These are phyloP conservation scores for Nebria brevicollis DNA, from an alignment of 2,888 invertebrate genomes.

Conservation along the genomic window DNA sequence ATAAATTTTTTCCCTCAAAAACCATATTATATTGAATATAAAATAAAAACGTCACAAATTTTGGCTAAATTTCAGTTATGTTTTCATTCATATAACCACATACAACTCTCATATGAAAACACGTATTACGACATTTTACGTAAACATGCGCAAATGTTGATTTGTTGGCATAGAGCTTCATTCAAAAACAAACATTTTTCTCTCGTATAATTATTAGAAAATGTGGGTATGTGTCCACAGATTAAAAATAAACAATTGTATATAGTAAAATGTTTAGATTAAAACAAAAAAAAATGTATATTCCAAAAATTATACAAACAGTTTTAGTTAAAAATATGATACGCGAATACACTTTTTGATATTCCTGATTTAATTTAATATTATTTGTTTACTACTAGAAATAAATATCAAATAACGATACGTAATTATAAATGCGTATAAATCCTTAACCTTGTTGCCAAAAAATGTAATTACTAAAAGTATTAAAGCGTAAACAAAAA, in stretches of 20 bases:
- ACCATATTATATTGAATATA: not conserved
- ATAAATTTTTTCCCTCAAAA: not conserved
- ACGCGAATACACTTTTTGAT: too few species aligned
- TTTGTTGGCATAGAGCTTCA: not conserved
- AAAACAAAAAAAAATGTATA: too few species aligned
- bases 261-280: too few species aligned
- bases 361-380: too few species aligned
- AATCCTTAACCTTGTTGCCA: not conserved
- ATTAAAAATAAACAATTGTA: too few species aligned
- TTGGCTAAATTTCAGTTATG: not conserved
- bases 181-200: not conserved
- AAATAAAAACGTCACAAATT: not conserved
- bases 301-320: too few species aligned
- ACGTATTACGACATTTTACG: not conserved
- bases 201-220: not conserved
- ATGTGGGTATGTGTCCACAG: too few species aligned
- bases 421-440: not conserved
- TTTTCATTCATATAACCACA: not conserved
- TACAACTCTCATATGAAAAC: not conserved
- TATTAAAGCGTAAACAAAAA: not conserved
- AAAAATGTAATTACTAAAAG: not conserved
- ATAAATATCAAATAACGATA: not conserved
- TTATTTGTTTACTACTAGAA: not conserved
- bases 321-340: too few species aligned
- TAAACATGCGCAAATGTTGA: not conserved